Base-by-base conservation (phyloP, 2,797 vertebrate genomes). In the Melanotaenia trifasciata region DNA sequence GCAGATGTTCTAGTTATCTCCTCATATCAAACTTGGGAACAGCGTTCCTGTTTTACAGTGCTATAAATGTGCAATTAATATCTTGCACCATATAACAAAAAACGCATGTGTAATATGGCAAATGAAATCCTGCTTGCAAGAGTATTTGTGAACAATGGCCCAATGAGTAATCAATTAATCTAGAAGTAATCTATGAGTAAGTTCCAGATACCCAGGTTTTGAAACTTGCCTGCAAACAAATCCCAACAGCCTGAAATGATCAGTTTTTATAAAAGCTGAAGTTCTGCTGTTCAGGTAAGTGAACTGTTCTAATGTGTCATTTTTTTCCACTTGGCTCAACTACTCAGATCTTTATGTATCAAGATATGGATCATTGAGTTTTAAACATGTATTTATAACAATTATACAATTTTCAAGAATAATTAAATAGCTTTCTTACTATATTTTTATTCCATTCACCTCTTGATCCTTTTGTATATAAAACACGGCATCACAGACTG, bases 181-280 rank as follows among this genome's bases (percentile, higher is more conserved):
- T 54, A 22, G 47, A 22, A 30, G 33, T 43, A 51, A 70, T 70
- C 67, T 54, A n/a, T 59, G 22, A n/a, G 33, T 35, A 53, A 22
- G 22, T 7, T 60, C 5, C 43, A 61, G 26, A 43, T n/a, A 30
- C 33, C 18, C 18, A 45, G 12, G 38, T 47, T 2, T 13, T 5
- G 68, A 35, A 14, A 28, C 9, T 5, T 43, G 40, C 4, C 4
- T 30, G 4, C 22, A 56, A 16, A 61, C 18, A 3, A 30, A 22
- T 59, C 20, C 22, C 18, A 61, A 53, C 8, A 51, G 9, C n/a
- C 7, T 53, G 8, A 53, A 59, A 8, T 16, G 7, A 28, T 47
- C 2, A 10, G 8, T 24, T 32, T 14, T 38, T 8, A 47, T 9
- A 33, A 5, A 3, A 3, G 0, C 57, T 51, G 14, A 24, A 20